Evolutionary conservation across 2,888 invertebrate genomes (phyloP).

Genomic region (Alentia gelatinosa): DNA sequence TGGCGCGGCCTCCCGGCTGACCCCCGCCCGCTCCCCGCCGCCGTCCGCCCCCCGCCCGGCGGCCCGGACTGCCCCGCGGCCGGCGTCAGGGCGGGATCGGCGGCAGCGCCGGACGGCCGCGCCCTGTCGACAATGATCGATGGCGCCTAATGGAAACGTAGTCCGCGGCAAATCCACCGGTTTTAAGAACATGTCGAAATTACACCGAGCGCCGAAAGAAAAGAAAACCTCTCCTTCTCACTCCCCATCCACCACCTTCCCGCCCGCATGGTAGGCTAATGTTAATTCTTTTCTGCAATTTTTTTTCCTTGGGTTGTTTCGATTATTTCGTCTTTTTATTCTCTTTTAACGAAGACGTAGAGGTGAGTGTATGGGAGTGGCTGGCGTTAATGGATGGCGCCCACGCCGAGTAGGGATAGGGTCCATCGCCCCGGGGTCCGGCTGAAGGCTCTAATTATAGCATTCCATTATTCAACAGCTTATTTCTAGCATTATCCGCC

Average conservation of each 20-base stretch:
- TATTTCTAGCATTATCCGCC: constrained; percentile 50
- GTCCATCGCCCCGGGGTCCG: background rate
- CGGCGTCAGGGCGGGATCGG: background rate
- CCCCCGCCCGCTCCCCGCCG: background rate
- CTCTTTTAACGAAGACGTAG: background rate
- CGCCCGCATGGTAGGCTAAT: background rate
- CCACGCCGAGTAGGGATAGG: background rate
- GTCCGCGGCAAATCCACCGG: constrained; percentile 33
- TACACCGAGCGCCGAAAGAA: background rate
- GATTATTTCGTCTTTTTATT: too few species aligned
- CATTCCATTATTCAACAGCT: constrained; percentile 48
- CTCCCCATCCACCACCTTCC: background rate
- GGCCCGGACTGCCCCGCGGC: background rate
- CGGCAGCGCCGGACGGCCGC: background rate
- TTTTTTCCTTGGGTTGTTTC: too few species aligned
- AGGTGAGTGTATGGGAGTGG: background rate
- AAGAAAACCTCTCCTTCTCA: background rate
- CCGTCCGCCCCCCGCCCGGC: background rate
- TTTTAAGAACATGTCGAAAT: constrained; percentile 54
- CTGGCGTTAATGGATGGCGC: constrained; percentile 19
- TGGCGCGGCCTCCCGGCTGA: too few species aligned
- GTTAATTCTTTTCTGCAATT: background rate
- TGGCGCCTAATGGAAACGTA: constrained; percentile 35
- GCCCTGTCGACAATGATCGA: constrained; percentile 30
- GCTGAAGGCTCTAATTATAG: constrained; percentile 44